Evolutionary conservation across 2,888 invertebrate species (phyloP).

Genomic region (Aspidiotus rigidus): DNA sequence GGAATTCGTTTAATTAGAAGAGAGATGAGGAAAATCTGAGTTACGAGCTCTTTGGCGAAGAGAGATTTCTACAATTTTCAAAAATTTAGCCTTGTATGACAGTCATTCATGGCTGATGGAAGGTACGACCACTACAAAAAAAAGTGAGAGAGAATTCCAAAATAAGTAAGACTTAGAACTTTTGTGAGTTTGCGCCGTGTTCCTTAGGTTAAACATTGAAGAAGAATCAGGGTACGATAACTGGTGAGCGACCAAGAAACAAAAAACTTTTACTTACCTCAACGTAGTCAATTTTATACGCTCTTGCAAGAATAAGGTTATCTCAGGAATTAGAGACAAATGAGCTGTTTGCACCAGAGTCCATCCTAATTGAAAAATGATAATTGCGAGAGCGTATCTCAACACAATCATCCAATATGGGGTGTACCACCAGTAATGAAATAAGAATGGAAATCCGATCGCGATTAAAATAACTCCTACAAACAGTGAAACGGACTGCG

Average conservation of each 20-base stretch:
- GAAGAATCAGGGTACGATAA: no score
- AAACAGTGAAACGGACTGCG: not conserved
- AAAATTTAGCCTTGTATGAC: no score
- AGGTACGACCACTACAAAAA: no score
- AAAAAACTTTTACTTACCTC: slow-evolving; percentile 47
- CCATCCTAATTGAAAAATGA: slow-evolving; percentile 86
- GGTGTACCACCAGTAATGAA: slow-evolving; percentile 56
- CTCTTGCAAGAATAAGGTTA: slow-evolving; percentile 58
- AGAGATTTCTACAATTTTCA: no score
- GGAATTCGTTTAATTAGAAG: no score
- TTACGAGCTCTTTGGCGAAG: no score
- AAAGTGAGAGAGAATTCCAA: no score
- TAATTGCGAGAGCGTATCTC: slow-evolving; percentile 50
- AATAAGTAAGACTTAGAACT: not conserved
- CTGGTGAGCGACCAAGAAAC: not conserved
- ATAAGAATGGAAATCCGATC: slow-evolving; percentile 67
- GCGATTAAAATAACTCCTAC: slow-evolving; percentile 59
- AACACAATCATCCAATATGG: slow-evolving; percentile 40
- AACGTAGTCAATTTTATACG: slow-evolving; percentile 72
- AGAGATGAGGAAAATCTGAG: no score
- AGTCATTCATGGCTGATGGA: no score
- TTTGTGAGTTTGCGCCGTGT: not conserved
- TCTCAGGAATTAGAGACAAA: slow-evolving; percentile 76
- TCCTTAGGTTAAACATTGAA: no score
- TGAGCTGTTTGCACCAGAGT: slow-evolving; percentile 89